phyloP scores from a whole-genome alignment of 2,888 invertebrate species.

The Chalcosyrphus nemorum region DNA sequence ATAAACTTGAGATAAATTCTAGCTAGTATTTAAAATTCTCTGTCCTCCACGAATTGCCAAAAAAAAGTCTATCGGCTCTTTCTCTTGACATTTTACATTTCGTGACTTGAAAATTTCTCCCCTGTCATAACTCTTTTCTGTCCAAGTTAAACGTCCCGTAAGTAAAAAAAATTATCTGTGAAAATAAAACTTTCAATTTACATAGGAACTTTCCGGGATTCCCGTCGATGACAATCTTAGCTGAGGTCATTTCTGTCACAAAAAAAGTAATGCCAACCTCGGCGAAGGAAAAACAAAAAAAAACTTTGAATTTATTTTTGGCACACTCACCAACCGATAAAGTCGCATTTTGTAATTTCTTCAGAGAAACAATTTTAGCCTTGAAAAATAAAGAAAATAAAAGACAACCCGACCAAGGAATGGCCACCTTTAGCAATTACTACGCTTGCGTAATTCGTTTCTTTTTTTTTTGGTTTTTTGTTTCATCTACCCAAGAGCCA shows the following conservation, averaged over 20 bases:
- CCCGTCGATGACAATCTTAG: constrained; percentile 1
- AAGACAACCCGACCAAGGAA: constrained; percentile 3
- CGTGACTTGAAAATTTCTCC: too few species aligned
- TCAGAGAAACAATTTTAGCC: constrained; percentile 26
- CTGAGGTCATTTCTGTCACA: constrained; percentile 21
- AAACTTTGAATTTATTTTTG: constrained; percentile 9
- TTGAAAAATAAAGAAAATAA: constrained; percentile 23
- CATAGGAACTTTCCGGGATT: constrained; percentile 6
- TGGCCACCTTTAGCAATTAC: constrained; percentile 44
- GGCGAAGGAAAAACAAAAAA: not conserved
- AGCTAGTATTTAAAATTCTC: too few species aligned
- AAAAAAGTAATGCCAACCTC: not conserved
- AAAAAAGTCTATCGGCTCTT: too few species aligned
- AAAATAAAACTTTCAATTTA: constrained; percentile 34
- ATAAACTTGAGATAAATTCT: too few species aligned
- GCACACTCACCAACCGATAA: constrained; percentile 20
- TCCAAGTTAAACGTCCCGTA: too few species aligned
- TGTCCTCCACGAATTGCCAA: too few species aligned
- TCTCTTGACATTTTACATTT: too few species aligned
- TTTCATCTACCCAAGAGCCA: too few species aligned
- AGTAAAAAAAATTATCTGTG: too few species aligned
- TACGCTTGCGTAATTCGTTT: constrained; percentile 47
- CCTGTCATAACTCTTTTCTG: too few species aligned
- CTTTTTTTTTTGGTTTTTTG: too few species aligned
- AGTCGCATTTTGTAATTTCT: constrained; percentile 16